phyloP scores from a whole-genome alignment of 2,888 invertebrate species.

The Cephus rjabovi region DNA sequence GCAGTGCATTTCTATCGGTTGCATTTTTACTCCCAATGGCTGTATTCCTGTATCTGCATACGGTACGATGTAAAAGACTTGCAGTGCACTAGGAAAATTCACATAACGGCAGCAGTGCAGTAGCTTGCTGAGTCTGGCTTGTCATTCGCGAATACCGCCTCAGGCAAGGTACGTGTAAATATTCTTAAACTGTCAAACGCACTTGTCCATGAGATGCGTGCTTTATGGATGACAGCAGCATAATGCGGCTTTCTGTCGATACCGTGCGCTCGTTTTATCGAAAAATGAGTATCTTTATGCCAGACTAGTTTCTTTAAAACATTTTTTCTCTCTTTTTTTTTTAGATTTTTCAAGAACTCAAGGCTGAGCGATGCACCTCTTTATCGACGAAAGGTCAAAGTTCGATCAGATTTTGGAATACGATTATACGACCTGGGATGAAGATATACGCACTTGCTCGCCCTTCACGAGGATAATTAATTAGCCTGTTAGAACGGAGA shows the following conservation, averaged over 20 bases:
- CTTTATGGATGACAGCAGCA: constrained; percentile 12
- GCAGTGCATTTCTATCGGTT: constrained; percentile 2
- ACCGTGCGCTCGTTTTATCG: not conserved
- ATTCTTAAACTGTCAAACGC: constrained; percentile 53
- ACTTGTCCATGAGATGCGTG: constrained; percentile 26
- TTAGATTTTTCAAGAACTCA: not conserved
- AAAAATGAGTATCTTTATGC: not conserved
- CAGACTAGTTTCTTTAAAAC: not conserved
- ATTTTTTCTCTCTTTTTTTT: not conserved
- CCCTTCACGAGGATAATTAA: not conserved
- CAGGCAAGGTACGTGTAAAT: constrained; percentile 41
- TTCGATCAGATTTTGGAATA: not conserved
- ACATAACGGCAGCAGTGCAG: not conserved
- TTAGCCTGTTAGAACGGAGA: not conserved
- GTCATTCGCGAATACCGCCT: constrained; percentile 12
- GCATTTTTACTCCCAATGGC: not conserved
- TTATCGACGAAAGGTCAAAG: not conserved
- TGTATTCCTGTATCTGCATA: not conserved
- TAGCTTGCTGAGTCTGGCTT: not conserved
- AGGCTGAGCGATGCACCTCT: not conserved
- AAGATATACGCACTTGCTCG: not conserved
- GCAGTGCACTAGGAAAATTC: constrained; percentile 1
- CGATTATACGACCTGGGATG: not conserved
- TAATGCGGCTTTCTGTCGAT: constrained; percentile 18
- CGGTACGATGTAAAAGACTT: not conserved